Evolutionary conservation across 2,888 invertebrate species (phyloP).

Genomic region (Caenorhabditis wallacei): DNA sequence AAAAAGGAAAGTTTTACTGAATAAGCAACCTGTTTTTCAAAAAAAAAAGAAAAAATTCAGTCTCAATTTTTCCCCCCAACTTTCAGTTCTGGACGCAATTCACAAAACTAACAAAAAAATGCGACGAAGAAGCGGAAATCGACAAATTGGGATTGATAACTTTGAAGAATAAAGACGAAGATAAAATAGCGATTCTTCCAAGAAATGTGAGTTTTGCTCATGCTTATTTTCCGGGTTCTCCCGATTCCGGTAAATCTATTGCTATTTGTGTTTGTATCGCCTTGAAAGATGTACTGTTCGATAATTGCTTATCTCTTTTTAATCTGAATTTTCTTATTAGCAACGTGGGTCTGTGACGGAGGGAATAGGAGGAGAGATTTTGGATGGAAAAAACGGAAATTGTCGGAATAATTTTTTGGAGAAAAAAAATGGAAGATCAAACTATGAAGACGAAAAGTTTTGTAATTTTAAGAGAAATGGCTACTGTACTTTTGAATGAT

Average conservation of each 20-base stretch:
- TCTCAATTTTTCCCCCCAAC: not conserved
- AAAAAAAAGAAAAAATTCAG: too few relatives aligned
- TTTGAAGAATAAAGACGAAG: slow-evolving; percentile 42
- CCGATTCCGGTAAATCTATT: slow-evolving; percentile 13
- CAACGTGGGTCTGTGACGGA: slow-evolving; percentile 9
- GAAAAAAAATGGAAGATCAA: not conserved
- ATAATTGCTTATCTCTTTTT: slow-evolving; percentile 4
- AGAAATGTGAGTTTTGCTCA: slow-evolving; percentile 41
- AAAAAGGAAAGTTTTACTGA: too few relatives aligned
- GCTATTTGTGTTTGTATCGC: not conserved
- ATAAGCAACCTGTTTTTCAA: too few relatives aligned
- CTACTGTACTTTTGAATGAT: too few relatives aligned
- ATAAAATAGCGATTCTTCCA: slow-evolving; percentile 36
- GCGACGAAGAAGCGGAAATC: slow-evolving; percentile 42
- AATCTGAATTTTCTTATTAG: not conserved
- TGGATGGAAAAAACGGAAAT: not conserved
- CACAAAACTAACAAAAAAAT: slow-evolving; percentile 16
- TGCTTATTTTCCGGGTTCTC: slow-evolving; percentile 1
- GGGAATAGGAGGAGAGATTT: too few relatives aligned
- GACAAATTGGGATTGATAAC: slow-evolving; percentile 32
- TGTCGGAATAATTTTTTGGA: not conserved
- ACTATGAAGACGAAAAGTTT: not conserved
- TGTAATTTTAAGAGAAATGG: too few relatives aligned
- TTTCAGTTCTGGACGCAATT: slow-evolving; percentile 44
- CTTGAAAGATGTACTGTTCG: slow-evolving; percentile 4